Conservation (phyloP, 2,888 invertebrate genomes). For the Drosophila dives region DNA sequence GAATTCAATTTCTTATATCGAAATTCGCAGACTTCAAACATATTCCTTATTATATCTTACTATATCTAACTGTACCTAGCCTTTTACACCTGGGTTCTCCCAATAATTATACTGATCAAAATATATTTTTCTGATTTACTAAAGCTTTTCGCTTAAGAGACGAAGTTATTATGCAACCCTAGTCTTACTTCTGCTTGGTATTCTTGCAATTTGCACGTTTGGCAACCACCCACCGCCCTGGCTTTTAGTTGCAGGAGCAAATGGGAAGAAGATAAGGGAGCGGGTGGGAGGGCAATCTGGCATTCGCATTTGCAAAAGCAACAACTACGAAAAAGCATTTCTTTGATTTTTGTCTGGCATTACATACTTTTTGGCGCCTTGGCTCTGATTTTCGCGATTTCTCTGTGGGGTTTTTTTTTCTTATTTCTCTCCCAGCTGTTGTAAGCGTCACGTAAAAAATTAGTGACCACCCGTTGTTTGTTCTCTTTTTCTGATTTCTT, state of each 20-base stretch:
- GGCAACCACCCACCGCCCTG: slow-evolving; percentile 46
- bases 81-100: background rate
- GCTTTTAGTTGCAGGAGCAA: slow-evolving; percentile 60
- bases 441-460: slow-evolving; percentile 75
- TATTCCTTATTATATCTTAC: background rate
- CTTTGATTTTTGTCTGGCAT: slow-evolving; percentile 68
- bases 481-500: slow-evolving; percentile 20
- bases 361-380: slow-evolving; percentile 74
- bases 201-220: slow-evolving; percentile 63
- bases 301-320: slow-evolving; percentile 37
- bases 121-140: background rate
- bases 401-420: slow-evolving; percentile 34
- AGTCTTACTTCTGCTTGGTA: slow-evolving; percentile 13
- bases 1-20: background rate
- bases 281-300: slow-evolving; percentile 32
- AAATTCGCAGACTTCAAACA: background rate
- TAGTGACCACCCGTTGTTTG: slow-evolving; percentile 75
- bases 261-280: slow-evolving; percentile 3
- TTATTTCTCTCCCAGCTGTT: slow-evolving; percentile 28
- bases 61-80: background rate
- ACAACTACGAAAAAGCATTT: slow-evolving; percentile 41
- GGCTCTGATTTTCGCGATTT: slow-evolving; percentile 63
- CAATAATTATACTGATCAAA: background rate
- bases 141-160: background rate
- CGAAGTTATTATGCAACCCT: slow-evolving; percentile 12